Base-by-base conservation (phyloP, 2,113 vertebrate genomes). In the Callipepla squamata region DNA sequence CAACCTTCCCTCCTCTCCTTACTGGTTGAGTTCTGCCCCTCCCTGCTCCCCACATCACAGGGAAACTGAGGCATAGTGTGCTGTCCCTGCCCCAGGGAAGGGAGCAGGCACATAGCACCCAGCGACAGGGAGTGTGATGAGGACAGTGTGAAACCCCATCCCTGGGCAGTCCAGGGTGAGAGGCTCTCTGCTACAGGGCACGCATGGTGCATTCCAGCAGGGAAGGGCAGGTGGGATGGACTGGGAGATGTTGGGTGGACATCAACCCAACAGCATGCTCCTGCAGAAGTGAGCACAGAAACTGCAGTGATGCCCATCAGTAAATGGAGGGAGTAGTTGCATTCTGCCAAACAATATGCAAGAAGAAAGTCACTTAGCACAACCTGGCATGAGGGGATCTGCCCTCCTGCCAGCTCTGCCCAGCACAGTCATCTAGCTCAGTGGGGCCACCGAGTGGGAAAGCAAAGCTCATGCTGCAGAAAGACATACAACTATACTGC, bases 1-100 rank as follows among this genome's bases (percentile, higher is more conserved):
- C 72, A 93, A 93, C 80, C 93, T 96, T 74, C 69, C 66, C 50
- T 92, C 51, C 70, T 44, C 7, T 32, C 28, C 57, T 44, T 90
- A 86, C 73, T 1, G 1, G 57, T n/a, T 28, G 47, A 2, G 2
- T 69, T 92, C 68, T 30, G 25, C 63, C 57, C 50, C 8, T 19
- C 62, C n/a, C 32, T 45, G 72, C 30, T 73, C n/a, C 25, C 45
- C 67, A 87, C 30, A 22, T 20, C 61, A 61, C 9, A 6, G 73
- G 77, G 66, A 95, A 92, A 92, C 57, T 30, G 65, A 94, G 51
- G 80, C 57, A 92, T 4, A 0, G 51, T 1, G 1, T 45, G 12
- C 7, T 30, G 23, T 14, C 74, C 42, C 47, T 63, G 34, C 23
- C 36, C 6, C 0, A 0, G n/a, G 34, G 62, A 62, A 50, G 10